These are phyloP conservation scores for Cyrtorhinus lividipennis DNA, from an alignment of 1,140 invertebrate species.

Conservation along the genomic window DNA sequence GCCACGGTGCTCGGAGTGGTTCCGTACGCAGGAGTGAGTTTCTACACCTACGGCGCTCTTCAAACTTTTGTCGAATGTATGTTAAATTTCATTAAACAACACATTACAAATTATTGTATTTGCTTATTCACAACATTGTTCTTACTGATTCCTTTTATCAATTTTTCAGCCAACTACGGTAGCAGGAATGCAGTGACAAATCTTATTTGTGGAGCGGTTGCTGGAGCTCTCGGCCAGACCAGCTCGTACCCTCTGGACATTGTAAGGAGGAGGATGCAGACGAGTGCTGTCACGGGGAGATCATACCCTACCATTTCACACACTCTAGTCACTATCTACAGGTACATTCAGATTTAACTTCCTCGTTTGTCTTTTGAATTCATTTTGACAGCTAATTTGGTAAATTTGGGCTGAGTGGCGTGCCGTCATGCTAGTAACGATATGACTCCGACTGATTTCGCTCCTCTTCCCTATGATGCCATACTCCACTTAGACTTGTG, in stretches of 20 bases:
- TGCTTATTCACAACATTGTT: neutral
- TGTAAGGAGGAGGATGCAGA: constrained; percentile 74
- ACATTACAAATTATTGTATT: neutral
- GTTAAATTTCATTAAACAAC: constrained; percentile 10
- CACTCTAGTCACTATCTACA: constrained; percentile 47
- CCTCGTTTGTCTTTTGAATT: neutral
- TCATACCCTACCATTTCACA: constrained; percentile 44
- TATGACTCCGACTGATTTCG: too few relatives aligned
- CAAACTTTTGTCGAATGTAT: constrained; percentile 69
- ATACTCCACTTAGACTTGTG: too few relatives aligned
- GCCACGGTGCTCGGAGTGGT: constrained; percentile 89
- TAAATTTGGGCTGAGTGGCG: too few relatives aligned
- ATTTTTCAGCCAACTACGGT: constrained; percentile 25
- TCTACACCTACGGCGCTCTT: constrained; percentile 92
- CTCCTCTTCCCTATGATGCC: too few relatives aligned
- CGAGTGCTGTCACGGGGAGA: constrained; percentile 41
- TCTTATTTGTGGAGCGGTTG: constrained; percentile 73
- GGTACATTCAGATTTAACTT: constrained; percentile 32
- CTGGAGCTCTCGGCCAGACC: constrained; percentile 87
- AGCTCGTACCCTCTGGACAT: constrained; percentile 92
- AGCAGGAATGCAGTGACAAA: constrained; percentile 43
- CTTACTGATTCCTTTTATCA: neutral
- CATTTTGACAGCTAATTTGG: too few relatives aligned
- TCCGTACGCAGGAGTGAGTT: constrained; percentile 92
- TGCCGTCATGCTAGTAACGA: too few relatives aligned